Evolutionary conservation across 2,888 invertebrate species (phyloP).

Genomic region (Hyposoter didymator): DNA sequence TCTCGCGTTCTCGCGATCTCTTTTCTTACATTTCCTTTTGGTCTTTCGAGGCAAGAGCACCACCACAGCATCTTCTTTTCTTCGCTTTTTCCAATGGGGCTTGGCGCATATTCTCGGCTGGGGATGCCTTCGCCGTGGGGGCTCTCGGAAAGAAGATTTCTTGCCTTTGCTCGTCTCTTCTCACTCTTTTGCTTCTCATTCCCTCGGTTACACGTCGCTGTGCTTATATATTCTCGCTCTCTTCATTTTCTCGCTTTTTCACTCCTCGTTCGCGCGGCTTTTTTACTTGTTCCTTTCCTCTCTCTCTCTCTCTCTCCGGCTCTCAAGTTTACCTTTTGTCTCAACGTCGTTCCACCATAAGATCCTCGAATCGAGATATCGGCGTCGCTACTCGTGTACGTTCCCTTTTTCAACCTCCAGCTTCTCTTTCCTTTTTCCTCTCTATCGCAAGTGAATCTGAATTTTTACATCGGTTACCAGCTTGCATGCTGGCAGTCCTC

Average conservation of each 20-base stretch:
- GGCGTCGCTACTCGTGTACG: conserved; percentile 75
- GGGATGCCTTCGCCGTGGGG: conserved; percentile 36
- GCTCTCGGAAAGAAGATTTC: conserved; percentile 44
- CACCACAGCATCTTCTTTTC: conserved; percentile 45
- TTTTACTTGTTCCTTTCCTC: conserved; percentile 27
- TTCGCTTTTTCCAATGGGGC: conserved; percentile 36
- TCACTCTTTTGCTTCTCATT: conserved; percentile 57
- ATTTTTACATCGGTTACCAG: conserved; percentile 67
- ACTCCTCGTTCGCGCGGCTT: conserved; percentile 37
- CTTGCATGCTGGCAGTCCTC: conserved; percentile 42
- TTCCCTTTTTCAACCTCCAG: conserved; percentile 52
- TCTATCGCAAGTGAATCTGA: conserved; percentile 70
- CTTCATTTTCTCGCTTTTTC: conserved; percentile 46
- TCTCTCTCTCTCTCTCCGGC: conserved; percentile 11
- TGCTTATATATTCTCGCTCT: conserved; percentile 28
- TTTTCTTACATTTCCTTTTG: conserved; percentile 54
- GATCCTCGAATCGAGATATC: conserved; percentile 76
- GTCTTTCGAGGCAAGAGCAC: conserved; percentile 18
- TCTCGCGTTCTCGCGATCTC: conserved; percentile 58
- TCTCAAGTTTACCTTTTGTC: conserved; percentile 1
- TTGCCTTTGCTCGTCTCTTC: conserved; percentile 33
- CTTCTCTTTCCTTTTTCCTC: conserved; percentile 63
- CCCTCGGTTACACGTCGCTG: conserved; percentile 40
- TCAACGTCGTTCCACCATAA: conserved; percentile 59
- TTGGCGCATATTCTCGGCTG: conserved; percentile 40